These are phyloP conservation scores for Zophobas atratus DNA, from an alignment of 1,140 invertebrate genomes.

Conservation along the genomic window DNA sequence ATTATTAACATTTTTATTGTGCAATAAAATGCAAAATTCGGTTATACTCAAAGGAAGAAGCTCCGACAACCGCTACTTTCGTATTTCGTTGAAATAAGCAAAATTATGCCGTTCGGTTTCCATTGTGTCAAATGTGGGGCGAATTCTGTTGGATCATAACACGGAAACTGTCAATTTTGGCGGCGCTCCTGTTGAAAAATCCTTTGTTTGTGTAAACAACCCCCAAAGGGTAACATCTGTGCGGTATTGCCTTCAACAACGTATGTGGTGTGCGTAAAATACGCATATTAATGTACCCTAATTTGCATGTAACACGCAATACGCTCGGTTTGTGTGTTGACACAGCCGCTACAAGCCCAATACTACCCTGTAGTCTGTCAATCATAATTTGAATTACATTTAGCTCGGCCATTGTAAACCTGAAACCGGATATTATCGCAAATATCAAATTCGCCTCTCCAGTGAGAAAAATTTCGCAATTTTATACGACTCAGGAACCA, in stretches of 20 bases:
- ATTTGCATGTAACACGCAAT: slow-evolving; percentile 66
- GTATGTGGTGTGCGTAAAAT: slow-evolving; percentile 61
- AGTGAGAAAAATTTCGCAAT: slow-evolving; percentile 21
- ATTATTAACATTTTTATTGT: slow-evolving; percentile 37
- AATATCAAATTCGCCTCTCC: slow-evolving; percentile 6
- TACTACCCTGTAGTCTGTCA: slow-evolving; percentile 56
- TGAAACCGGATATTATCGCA: slow-evolving; percentile 36
- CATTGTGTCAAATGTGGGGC: slow-evolving; percentile 36
- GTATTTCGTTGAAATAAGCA: slow-evolving; percentile 25
- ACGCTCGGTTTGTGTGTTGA: slow-evolving; percentile 60
- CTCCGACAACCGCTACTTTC: slow-evolving; percentile 23
- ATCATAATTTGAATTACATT: slow-evolving; percentile 55
- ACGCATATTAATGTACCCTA: slow-evolving; percentile 64
- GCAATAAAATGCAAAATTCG: slow-evolving; percentile 21
- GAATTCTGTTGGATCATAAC: slow-evolving; percentile 40
- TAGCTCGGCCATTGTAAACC: slow-evolving; percentile 17
- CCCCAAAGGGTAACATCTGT: slow-evolving; percentile 61
- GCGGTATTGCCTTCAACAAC: slow-evolving; percentile 56
- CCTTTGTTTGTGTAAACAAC: slow-evolving; percentile 63
- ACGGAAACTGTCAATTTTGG: slow-evolving; percentile 56
- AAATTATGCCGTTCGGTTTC: slow-evolving; percentile 27
- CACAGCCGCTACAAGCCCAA: slow-evolving; percentile 60
- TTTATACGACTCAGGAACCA: not conserved
- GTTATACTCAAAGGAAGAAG: slow-evolving; percentile 13
- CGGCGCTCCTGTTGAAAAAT: slow-evolving; percentile 58